A percentile compares a stretch with the other conserved stretches of the same genome.
Evolutionary conservation across 2,888 invertebrate species (phyloP).

Genomic region (Metacarcinus magister): DNA sequence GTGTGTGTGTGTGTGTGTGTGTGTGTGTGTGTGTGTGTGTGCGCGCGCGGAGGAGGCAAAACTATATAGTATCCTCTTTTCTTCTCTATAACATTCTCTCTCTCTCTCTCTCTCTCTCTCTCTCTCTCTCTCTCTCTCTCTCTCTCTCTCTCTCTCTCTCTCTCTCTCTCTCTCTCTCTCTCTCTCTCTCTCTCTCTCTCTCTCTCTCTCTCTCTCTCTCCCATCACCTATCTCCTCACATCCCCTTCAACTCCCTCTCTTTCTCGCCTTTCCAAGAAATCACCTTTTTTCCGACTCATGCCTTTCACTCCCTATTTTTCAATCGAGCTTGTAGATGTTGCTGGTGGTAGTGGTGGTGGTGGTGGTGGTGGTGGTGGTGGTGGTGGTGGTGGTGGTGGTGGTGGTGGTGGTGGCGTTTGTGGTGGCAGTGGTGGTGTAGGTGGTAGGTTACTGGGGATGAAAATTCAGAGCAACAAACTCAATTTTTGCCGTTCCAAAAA

Average conservation of each 20-base stretch:
- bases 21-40: no score
- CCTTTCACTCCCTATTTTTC: not conserved
- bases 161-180: not conserved
- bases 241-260: not conserved
- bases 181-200: not conserved
- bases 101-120: not conserved
- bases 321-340: not conserved
- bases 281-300: no score
- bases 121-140: not conserved
- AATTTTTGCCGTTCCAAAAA: not conserved
- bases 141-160: slow-evolving; percentile 26
- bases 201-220: not conserved
- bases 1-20: no score
- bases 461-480: not conserved
- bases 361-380: not conserved
- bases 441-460: not conserved
- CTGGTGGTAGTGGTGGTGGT: no score
- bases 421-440: not conserved
- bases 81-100: no score
- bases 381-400: not conserved
- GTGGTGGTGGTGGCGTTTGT: not conserved
- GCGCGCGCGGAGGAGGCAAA: no score
- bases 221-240: not conserved
- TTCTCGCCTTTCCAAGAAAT: no score
- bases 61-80: no score